phyloP scores from a whole-genome alignment of 1,140 invertebrate species.

The Homarus americanus region DNA sequence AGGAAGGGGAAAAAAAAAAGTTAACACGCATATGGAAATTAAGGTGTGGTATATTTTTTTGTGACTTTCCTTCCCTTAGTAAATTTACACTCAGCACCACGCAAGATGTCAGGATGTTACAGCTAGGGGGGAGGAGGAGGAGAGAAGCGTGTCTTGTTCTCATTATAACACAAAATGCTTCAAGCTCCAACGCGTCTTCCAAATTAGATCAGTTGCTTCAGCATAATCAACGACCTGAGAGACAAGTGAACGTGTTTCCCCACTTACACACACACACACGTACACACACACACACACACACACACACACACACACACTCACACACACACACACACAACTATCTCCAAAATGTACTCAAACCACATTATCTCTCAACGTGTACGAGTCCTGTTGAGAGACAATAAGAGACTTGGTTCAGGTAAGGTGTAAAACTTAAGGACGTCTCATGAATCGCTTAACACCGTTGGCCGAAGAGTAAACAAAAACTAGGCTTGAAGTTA shows the following conservation, averaged over 20 bases:
- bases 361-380: neutral
- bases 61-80: too few species aligned
- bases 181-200: constrained; percentile 52
- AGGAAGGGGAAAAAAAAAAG: too few species aligned
- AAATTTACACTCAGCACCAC: too few species aligned
- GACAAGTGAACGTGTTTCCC: constrained; percentile 24
- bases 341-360: too few species aligned
- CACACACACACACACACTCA: neutral
- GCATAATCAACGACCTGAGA: constrained; percentile 55
- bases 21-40: too few species aligned
- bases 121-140: too few species aligned
- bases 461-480: neutral
- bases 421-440: too few species aligned
- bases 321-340: neutral
- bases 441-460: too few species aligned
- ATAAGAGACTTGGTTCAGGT: too few species aligned
- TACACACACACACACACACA: neutral
- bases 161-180: constrained; percentile 55
- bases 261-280: too few species aligned
- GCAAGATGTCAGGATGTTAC: neutral
- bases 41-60: too few species aligned
- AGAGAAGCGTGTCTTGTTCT: constrained; percentile 38
- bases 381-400: too few species aligned
- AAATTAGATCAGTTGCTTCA: constrained; percentile 55
- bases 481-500: constrained; percentile 33